Conservation (phyloP, 2,113 vertebrate genomes). For the Nannobrachium achirus region DNA sequence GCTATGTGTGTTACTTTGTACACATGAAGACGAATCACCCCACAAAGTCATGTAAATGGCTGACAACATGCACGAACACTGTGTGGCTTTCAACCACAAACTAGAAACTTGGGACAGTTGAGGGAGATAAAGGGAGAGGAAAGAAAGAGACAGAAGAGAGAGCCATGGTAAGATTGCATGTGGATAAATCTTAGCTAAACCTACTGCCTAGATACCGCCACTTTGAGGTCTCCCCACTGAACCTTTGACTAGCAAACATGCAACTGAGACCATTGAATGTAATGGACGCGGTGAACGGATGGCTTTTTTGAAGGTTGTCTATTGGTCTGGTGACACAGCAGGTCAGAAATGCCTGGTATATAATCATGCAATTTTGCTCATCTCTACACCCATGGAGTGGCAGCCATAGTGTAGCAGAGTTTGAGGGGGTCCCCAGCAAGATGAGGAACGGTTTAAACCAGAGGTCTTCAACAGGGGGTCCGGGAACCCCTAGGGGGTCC, state of each 20-base stretch:
- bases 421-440: too few relatives aligned
- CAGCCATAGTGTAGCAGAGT: background rate
- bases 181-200: too few relatives aligned
- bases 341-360: constrained; percentile 22
- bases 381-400: background rate
- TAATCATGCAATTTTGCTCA: background rate
- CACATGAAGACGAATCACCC: constrained; percentile 48
- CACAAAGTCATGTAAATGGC: constrained; percentile 51
- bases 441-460: too few relatives aligned
- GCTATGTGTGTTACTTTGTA: constrained; percentile 31
- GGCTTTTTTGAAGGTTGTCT: constrained; percentile 21
- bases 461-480: too few relatives aligned
- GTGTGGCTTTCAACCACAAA: constrained; percentile 1
- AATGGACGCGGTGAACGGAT: constrained; percentile 29
- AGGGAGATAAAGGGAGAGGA: background rate
- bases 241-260: constrained; percentile 32
- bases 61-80: constrained; percentile 4
- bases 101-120: background rate
- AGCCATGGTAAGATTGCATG: background rate
- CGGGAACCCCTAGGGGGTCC: too few relatives aligned
- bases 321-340: constrained; percentile 25
- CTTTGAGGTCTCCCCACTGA: constrained; percentile 14
- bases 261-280: constrained; percentile 38
- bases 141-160: background rate
- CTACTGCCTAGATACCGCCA: constrained; percentile 28